phyloP scores from a whole-genome alignment of 1,140 invertebrate genomes.

The Drosophila elegans region DNA sequence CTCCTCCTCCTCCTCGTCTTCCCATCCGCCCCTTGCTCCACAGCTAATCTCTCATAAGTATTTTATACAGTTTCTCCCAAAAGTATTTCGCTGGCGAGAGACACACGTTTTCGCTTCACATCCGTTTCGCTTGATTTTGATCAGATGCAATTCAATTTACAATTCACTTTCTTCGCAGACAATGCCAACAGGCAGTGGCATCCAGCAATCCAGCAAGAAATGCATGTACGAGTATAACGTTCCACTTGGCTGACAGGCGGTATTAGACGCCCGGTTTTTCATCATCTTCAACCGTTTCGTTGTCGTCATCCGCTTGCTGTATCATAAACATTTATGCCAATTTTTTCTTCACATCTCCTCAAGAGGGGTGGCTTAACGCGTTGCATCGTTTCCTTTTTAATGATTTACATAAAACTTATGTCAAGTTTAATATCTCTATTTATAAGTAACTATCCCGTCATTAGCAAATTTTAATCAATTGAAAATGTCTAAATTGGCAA shows the following conservation, averaged over 20 bases:
- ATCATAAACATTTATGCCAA: constrained; percentile 74
- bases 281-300: constrained; percentile 54
- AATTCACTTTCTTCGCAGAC: constrained; percentile 48
- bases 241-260: constrained; percentile 66
- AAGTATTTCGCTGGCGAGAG: constrained; percentile 29
- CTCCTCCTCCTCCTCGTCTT: not conserved
- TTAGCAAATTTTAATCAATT: too few relatives aligned
- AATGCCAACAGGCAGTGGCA: constrained; percentile 60
- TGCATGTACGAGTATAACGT: constrained; percentile 43
- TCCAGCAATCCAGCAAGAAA: constrained; percentile 43
- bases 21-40: not conserved
- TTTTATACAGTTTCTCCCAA: constrained; percentile 38
- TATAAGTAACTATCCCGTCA: too few relatives aligned
- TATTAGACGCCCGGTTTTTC: constrained; percentile 38
- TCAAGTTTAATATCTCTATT: too few relatives aligned
- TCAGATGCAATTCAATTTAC: constrained; percentile 74
- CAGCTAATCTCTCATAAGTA: constrained; percentile 48
- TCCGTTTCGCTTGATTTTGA: constrained; percentile 70
- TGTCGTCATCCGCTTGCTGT: constrained; percentile 66
- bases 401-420: too few relatives aligned
- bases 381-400: not conserved
- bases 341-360: constrained; percentile 31
- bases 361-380: not conserved
- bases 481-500: too few relatives aligned
- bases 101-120: constrained; percentile 56